Evolutionary conservation across 1,140 invertebrate genomes (phyloP), one percentile per base, ranked within the genome.

Genomic region (Meloidogyne floridensis): DNA sequence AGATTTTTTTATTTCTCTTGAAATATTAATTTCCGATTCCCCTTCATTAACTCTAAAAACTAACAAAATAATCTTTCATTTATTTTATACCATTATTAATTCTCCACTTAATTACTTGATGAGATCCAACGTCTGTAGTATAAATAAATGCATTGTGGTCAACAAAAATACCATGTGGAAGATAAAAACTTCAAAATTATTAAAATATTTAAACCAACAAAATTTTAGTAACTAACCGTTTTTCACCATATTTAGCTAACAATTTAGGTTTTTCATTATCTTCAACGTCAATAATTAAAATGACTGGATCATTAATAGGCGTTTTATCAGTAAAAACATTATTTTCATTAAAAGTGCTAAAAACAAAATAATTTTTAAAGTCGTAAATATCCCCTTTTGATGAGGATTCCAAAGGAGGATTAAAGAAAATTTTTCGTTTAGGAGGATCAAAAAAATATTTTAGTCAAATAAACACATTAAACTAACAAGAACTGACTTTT

Each of bases 161-260:
- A 32, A 97, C 93, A 59, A 94, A 95, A 47, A 98, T 92, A 10
- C 96, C 96, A 91, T 98, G 96, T 0, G 96, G 96, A 90, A 98
- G 92, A 89, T 94, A 96, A 91, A 97, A 98, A 78, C 94, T 95
- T 88, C 2, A 91, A 91, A 80, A 86, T 79, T 84, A 18, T 83
- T 8, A 43, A 42, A 53, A 75, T 47, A 80, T 59, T 69, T 53
- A 59, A 56, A 75, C 47, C 6, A 7, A 15, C 9, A 74, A 91
- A 92, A 92, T 51, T n/a, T 77, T 9, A 8, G n/a, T 42, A 18
- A 42, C 20, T 54, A 9, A 84, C 51, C 32, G 53, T 69, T 77
- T 84, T 70, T 69, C 10, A 13, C 86, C 86, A 70, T 84, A 87
- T 75, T 80, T 83, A 20, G 72, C 83, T 18, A 77, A 15, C 71